These are phyloP conservation scores for Vanessa atalanta DNA, from an alignment of 1,140 invertebrate genomes.

Conservation along the genomic window DNA sequence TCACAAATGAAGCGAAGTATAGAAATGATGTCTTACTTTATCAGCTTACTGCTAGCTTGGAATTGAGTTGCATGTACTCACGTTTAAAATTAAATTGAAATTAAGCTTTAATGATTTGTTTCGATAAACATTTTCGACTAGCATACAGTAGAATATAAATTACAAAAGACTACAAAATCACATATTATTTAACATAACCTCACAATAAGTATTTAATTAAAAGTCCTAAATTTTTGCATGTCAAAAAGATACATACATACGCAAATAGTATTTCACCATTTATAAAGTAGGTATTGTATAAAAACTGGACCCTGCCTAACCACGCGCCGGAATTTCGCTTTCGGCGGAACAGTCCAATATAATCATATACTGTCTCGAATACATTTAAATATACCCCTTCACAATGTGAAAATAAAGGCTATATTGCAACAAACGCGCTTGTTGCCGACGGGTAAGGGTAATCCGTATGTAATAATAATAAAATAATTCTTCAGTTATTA, in stretches of 20 bases:
- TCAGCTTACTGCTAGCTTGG: too few species aligned
- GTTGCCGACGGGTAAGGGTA: background rate
- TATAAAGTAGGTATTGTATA: background rate
- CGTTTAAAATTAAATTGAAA: too few species aligned
- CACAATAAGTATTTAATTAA: too few species aligned
- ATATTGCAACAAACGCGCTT: background rate
- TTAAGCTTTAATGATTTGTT: too few species aligned
- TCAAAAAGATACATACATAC: background rate
- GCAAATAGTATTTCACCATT: conserved; percentile 12
- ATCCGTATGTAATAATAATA: conserved; percentile 4
- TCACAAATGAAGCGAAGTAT: too few species aligned
- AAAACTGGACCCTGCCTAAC: conserved; percentile 7
- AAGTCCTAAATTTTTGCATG: too few species aligned
- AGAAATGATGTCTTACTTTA: too few species aligned
- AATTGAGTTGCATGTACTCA: too few species aligned
- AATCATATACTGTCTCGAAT: conserved; percentile 1
- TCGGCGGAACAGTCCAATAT: conserved; percentile 21
- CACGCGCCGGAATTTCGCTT: conserved; percentile 35
- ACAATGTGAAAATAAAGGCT: background rate
- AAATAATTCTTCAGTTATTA: background rate
- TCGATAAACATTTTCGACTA: too few species aligned
- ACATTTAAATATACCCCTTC: background rate
- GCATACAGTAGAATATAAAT: too few species aligned
- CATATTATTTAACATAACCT: too few species aligned
- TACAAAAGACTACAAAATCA: too few species aligned